Evolutionary conservation across 1,140 invertebrate species (phyloP), one percentile per base, ranked within the genome.

Genomic region (Lamellibrachia luymesi): DNA sequence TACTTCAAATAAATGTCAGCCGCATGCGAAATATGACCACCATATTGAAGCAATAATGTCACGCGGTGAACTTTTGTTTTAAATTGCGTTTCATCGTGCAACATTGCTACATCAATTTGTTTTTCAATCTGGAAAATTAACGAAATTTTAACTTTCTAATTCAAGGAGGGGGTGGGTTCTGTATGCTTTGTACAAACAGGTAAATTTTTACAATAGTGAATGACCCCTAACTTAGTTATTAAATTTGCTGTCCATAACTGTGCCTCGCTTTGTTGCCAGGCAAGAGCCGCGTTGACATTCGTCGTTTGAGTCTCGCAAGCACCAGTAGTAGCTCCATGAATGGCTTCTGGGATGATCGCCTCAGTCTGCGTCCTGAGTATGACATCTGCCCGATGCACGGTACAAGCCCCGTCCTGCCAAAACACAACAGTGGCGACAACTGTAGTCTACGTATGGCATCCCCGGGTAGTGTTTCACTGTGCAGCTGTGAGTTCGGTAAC

Each of bases 161-260:
- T 38, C 38, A 38, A 38, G 38, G 38, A 38, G 38, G 38, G 38
- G 38, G 38, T 38, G 38, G 38, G 38, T 38, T 38, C 38, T 38
- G 38, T 38, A 38, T 38, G 38, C 38, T 38, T 38, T 38, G 38
- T 38, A 38, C 38, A 38, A 38, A 38, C 38, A 38, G 38, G 38
- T 38, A 38, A 38, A 38, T 38, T 38, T 38, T 38, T 38, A 38
- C 38, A 38, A 38, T 38, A 38, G 95, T 80, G 17, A 56, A 56
- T 56, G 25, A 22, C 25, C 25, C 5, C 25, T 22, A 80, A 10
- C 64, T 17, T 2, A 4, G 2, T 80, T 80, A 56, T 80, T 80
- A 80, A 22, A 10, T 80, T 10, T 22, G 64, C 64, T 80, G 64
- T 80, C 6, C 25, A 22, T 80, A 80, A 17, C 64, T 8, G 52